Conservation (phyloP, 2,797 vertebrate genomes). For the Benthosema pterotum region DNA sequence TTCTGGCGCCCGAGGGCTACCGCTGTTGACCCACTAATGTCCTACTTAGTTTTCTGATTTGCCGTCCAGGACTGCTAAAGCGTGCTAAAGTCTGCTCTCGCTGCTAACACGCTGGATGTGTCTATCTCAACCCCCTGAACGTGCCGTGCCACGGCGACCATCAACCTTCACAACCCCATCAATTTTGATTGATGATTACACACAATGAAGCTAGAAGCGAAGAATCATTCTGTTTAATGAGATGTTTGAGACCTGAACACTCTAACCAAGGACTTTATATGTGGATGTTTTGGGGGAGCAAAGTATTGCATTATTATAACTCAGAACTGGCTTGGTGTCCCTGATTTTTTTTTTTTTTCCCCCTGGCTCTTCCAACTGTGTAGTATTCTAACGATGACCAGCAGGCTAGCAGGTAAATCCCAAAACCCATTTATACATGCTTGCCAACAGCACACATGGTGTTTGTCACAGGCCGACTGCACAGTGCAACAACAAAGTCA, state of each 20-base stretch:
- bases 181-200: no score
- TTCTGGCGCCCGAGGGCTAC: constrained; percentile 37
- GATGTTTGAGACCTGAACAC: constrained; percentile 7
- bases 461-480: constrained; percentile 59
- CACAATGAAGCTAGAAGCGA: background rate
- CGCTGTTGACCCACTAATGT: constrained; percentile 51
- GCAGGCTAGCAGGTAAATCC: constrained; percentile 39
- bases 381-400: constrained; percentile 43
- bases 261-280: constrained; percentile 23
- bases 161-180: no score
- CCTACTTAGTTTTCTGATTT: constrained; percentile 28
- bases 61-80: constrained; percentile 4
- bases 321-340: no score
- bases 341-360: no score
- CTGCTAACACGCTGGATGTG: background rate
- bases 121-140: background rate
- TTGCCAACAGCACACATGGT: constrained; percentile 63
- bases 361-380: constrained; percentile 43
- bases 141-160: no score
- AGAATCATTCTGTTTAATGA: background rate
- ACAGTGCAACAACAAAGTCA: constrained; percentile 53
- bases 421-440: constrained; percentile 54
- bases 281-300: no score
- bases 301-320: no score
- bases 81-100: background rate